Evolutionary conservation across 2,888 invertebrate species (phyloP).

Genomic region (Prosopocoilus inquinatus): DNA sequence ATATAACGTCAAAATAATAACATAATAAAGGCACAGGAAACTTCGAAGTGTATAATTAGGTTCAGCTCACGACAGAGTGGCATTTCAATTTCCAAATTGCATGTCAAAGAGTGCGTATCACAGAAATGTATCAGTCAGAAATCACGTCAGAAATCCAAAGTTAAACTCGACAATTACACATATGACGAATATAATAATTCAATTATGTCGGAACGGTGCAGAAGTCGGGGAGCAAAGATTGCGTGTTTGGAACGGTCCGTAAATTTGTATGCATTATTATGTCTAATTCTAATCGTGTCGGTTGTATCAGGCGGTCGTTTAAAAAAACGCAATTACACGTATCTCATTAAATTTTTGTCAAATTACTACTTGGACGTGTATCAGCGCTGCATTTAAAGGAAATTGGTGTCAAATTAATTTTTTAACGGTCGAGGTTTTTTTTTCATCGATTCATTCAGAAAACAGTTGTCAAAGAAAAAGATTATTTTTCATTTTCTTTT

Average conservation of each 20-base stretch:
- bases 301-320: neutral
- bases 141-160: slow-evolving; percentile 2
- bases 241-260: slow-evolving; percentile 9
- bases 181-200: slow-evolving; percentile 20
- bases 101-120: slow-evolving; percentile 1
- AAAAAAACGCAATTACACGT: neutral
- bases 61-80: neutral
- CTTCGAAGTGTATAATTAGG: neutral
- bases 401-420: too few species aligned
- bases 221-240: slow-evolving; percentile 1
- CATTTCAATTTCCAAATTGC: neutral
- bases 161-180: slow-evolving; percentile 9
- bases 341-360: neutral
- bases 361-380: too few species aligned
- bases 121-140: neutral
- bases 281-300: neutral
- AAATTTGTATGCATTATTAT: neutral
- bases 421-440: too few species aligned
- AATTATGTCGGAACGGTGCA: slow-evolving; percentile 15
- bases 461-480: too few species aligned
- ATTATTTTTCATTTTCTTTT: too few species aligned
- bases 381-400: too few species aligned
- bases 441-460: too few species aligned
- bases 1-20: too few species aligned
- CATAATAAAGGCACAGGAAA: too few species aligned